Conservation (phyloP, 2,888 invertebrate genomes). For the Agrenia bidenticulata region DNA sequence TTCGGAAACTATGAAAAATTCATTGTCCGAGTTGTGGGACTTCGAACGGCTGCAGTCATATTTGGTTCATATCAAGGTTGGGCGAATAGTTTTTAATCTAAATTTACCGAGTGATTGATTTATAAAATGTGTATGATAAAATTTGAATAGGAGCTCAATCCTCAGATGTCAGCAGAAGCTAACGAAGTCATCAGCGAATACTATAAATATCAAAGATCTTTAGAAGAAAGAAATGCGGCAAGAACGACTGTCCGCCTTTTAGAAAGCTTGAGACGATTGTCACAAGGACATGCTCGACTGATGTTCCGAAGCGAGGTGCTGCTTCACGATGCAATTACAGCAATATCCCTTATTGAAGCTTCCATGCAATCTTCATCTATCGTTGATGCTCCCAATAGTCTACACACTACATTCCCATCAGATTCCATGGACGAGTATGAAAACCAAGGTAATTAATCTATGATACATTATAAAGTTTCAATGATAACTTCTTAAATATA, state of each 20-base stretch:
- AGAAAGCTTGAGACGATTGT: conserved; percentile 80
- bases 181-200: conserved; percentile 71
- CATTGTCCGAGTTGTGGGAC: conserved; percentile 58
- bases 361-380: conserved; percentile 71
- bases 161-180: conserved; percentile 69
- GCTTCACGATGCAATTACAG: conserved; percentile 76
- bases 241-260: conserved; percentile 81
- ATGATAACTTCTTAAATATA: not conserved
- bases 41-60: conserved; percentile 71
- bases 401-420: conserved; percentile 68
- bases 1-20: conserved; percentile 21
- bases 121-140: not conserved
- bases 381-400: conserved; percentile 59
- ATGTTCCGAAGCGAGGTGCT: conserved; percentile 74
- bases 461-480: not conserved
- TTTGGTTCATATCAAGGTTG: conserved; percentile 66
- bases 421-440: conserved; percentile 62
- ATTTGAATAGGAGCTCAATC: conserved; percentile 61
- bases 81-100: not conserved
- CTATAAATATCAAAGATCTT: conserved; percentile 72
- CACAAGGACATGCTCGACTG: conserved; percentile 82
- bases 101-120: not conserved
- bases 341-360: conserved; percentile 72
- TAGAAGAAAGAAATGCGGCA: conserved; percentile 70
- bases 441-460: conserved; percentile 26